Base-by-base conservation (phyloP, 2,113 vertebrate genomes). In the Solea senegalensis region DNA sequence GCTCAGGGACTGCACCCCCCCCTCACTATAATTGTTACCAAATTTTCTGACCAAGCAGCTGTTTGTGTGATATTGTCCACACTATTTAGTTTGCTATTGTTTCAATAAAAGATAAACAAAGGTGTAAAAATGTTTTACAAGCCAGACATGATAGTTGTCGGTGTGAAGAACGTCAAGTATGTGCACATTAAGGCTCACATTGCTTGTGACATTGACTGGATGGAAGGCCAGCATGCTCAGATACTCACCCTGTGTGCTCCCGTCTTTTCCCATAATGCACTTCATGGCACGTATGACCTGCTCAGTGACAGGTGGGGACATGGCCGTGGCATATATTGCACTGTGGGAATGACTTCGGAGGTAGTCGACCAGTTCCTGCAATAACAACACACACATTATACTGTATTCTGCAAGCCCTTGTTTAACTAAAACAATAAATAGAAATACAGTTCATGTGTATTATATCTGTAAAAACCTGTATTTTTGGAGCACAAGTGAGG, bases 281-380 rank as follows among this genome's bases (percentile, higher is more conserved):
- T 95, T 97, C 83, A 98, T 92, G 0, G 94, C 93, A 26, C 95
- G 93, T 86, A 96, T 93, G 91, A 97, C 91, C 82, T 98, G 96
- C 84, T 96, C 94, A 5, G 94, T 91, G 41, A 97, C 60, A 0
- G 95, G 89, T 0, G 95, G 93, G 65, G 95, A 95, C 95, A 98
- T 96, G 10, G 96, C 94, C 0, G 94, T 80, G 66, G 95, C 94
- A 3, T 98, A 98, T 12, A 92, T 89, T 21, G 94, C 93, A 10
- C 96, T 96, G 86, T 98, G 96, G 43, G 96, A 98, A 71, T 96
- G 90, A 68, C 76, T 80, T 54, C 95, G 93, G 83, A 98, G 89
- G 85, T 95, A 96, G 86, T 96, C 95, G 90, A 98, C 95, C 69
- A 97, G 90, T 28, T 91, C 95, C 97, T 98, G 90, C 58, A 86